A percentile compares a stretch with the other conserved stretches of the same genome.
Evolutionary conservation across 1,140 invertebrate species (phyloP).

Genomic region (Lethrus apterus): DNA sequence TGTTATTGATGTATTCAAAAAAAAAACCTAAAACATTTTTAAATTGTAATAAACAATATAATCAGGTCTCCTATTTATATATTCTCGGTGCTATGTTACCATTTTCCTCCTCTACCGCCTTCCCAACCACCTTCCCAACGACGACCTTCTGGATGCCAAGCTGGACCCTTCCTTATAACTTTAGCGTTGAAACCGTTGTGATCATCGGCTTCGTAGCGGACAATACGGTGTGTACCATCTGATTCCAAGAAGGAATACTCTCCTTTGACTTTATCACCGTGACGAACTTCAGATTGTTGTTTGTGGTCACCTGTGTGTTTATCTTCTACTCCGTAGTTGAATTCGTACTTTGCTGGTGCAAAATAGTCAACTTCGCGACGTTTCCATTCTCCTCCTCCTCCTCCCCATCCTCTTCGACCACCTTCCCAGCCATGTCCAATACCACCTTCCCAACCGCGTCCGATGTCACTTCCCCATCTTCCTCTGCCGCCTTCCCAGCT

Average conservation of each 20-base stretch:
- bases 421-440: background rate
- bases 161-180: conserved; percentile 16
- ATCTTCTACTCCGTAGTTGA: conserved; percentile 37
- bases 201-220: conserved; percentile 29
- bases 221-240: conserved; percentile 17
- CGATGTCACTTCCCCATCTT: background rate
- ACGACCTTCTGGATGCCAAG: conserved; percentile 5
- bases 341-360: conserved; percentile 42
- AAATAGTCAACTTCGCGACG: background rate
- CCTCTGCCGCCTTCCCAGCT: background rate
- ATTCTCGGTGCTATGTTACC: too few relatives aligned
- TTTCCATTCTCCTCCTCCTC: background rate
- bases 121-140: background rate
- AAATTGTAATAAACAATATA: too few relatives aligned
- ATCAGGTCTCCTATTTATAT: too few relatives aligned
- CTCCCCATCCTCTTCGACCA: background rate
- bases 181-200: conserved; percentile 25
- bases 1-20: too few relatives aligned
- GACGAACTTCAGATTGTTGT: conserved; percentile 43
- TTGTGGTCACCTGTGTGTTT: conserved; percentile 44
- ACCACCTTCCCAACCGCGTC: background rate
- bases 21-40: too few relatives aligned
- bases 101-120: conserved; percentile 2
- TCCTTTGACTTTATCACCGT: conserved; percentile 46
- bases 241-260: conserved; percentile 27